Evolutionary conservation across 1,140 invertebrate genomes (phyloP).

Genomic region (Riptortus pedestris): DNA sequence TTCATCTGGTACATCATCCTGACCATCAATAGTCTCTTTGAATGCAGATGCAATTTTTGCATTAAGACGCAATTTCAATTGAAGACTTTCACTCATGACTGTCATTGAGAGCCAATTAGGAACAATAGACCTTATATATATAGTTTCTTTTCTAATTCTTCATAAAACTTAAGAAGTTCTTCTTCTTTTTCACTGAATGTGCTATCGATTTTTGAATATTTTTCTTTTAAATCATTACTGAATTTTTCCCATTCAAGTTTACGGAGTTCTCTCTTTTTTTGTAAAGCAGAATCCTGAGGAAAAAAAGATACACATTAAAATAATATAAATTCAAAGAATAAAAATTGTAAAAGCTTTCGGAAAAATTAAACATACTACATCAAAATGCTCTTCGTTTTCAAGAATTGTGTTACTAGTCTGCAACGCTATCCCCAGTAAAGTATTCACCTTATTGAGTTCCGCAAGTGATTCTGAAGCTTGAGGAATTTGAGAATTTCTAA

Average conservation of each 20-base stretch:
- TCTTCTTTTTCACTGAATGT: constrained; percentile 68
- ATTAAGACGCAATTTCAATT: constrained; percentile 24
- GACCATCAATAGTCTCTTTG: constrained; percentile 30
- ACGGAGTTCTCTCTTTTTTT: constrained; percentile 46
- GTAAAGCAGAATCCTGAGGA: constrained; percentile 36
- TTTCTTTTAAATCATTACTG: constrained; percentile 61
- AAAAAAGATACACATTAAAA: constrained; percentile 2
- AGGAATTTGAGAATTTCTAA: constrained; percentile 59
- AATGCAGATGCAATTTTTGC: constrained; percentile 21
- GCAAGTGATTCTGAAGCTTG: constrained; percentile 48
- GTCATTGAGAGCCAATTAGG: constrained; percentile 29
- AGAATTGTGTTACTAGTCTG: constrained; percentile 48
- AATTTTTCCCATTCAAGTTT: constrained; percentile 59
- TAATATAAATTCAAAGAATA: not conserved
- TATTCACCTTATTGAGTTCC: constrained; percentile 50
- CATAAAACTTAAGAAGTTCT: constrained; percentile 60
- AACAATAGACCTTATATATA: constrained; percentile 4
- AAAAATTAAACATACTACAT: constrained; percentile 36
- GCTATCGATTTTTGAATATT: constrained; percentile 59
- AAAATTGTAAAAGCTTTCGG: too few relatives aligned
- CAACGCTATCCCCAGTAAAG: constrained; percentile 54
- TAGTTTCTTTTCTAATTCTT: constrained; percentile 56
- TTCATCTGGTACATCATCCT: constrained; percentile 28
- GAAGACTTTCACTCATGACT: constrained; percentile 18
- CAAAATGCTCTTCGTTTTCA: constrained; percentile 42